Evolutionary conservation across 2,888 invertebrate species (phyloP).

Genomic region (Salticus scenicus): DNA sequence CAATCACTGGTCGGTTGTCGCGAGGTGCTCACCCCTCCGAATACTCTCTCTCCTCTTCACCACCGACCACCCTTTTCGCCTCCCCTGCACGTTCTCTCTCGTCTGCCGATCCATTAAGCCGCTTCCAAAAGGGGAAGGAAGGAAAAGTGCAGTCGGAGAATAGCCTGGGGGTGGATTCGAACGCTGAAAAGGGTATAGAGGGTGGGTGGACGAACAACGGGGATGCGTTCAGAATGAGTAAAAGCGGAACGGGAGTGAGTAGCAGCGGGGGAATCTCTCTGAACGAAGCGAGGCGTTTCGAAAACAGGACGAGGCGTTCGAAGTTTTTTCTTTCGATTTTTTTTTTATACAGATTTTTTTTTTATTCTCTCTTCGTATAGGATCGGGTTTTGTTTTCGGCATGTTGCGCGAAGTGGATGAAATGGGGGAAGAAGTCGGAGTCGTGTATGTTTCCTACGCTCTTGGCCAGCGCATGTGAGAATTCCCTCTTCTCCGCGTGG

Average conservation of each 20-base stretch:
- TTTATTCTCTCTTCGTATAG: neutral
- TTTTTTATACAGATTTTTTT: constrained; percentile 7
- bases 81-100: constrained; percentile 1
- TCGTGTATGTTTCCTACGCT: neutral
- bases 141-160: neutral
- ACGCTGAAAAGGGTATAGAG: neutral
- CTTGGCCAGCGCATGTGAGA: neutral
- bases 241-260: constrained; percentile 24
- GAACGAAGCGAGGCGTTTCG: constrained; percentile 39
- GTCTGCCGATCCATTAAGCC: constrained; percentile 65
- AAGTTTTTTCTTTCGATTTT: too few species aligned
- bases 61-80: neutral
- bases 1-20: constrained; percentile 62
- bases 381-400: constrained; percentile 16
- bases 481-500: neutral
- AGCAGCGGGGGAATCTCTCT: neutral
- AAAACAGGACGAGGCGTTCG: constrained; percentile 32
- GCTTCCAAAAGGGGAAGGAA: constrained; percentile 24
- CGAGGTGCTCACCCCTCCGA: constrained; percentile 11
- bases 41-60: neutral
- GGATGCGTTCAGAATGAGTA: constrained; percentile 45
- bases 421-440: neutral
- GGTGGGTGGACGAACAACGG: constrained; percentile 20
- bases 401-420: neutral
- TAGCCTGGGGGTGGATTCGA: constrained; percentile 11